Conservation (phyloP, 2,888 invertebrate species). For the Pharmacophagus antenor region DNA sequence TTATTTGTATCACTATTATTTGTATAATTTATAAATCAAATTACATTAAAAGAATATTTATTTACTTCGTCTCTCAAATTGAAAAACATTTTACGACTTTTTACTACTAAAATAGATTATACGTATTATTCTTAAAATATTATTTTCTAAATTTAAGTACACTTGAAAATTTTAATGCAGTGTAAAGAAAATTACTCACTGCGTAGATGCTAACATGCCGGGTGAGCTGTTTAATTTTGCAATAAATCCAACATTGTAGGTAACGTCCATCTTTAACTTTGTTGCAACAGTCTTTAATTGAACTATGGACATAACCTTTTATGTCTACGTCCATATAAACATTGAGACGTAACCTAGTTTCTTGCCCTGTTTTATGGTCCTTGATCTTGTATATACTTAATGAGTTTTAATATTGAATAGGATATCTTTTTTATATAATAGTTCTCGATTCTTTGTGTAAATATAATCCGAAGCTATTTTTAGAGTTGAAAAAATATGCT, state of each 20-base stretch:
- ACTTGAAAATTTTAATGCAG: background rate
- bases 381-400: too few relatives aligned
- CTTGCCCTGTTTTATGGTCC: background rate
- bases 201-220: background rate
- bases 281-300: slow-evolving; percentile 13
- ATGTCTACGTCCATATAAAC: slow-evolving; percentile 13
- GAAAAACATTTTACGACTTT: too few relatives aligned
- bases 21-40: too few relatives aligned
- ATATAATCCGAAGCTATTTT: too few relatives aligned
- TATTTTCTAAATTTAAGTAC: background rate
- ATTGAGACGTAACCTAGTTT: slow-evolving; percentile 11
- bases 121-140: background rate
- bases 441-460: background rate
- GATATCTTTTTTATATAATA: background rate
- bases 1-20: too few relatives aligned
- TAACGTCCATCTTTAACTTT: slow-evolving; percentile 8
- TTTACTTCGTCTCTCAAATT: too few relatives aligned
- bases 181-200: too few relatives aligned
- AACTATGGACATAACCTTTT: slow-evolving; percentile 22
- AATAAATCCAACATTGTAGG: slow-evolving; percentile 4
- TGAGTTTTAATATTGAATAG: background rate
- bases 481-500: too few relatives aligned
- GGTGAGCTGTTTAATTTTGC: slow-evolving; percentile 10
- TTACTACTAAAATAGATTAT: too few relatives aligned
- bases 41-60: too few relatives aligned